Conservation (phyloP, 2,888 invertebrate genomes). For the Pristionchus exspectatus region DNA sequence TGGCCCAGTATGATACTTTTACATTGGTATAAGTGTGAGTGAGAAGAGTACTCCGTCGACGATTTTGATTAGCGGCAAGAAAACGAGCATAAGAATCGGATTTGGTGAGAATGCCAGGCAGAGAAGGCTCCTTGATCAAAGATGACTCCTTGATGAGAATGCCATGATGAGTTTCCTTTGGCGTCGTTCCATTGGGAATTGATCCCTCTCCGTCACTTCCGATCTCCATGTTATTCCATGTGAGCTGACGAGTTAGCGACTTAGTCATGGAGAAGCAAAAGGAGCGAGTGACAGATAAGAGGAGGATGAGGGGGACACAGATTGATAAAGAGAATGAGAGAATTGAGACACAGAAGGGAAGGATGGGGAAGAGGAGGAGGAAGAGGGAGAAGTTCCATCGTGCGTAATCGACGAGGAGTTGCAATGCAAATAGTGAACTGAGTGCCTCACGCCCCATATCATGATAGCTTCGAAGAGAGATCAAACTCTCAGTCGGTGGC, state of each 20-base stretch:
- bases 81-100: slow-evolving; percentile 42
- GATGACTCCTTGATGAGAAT: slow-evolving; percentile 23
- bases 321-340: slow-evolving; percentile 47
- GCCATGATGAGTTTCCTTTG: neutral
- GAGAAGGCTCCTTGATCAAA: slow-evolving; percentile 8
- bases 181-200: neutral
- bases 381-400: neutral
- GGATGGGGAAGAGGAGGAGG: neutral
- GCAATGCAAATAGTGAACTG: slow-evolving; percentile 51
- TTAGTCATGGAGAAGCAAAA: slow-evolving; percentile 42
- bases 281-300: slow-evolving; percentile 43
- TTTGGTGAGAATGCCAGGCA: slow-evolving; percentile 37
- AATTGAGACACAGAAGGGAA: slow-evolving; percentile 26
- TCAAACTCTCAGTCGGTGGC: slow-evolving; percentile 28
- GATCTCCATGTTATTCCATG: slow-evolving; percentile 50
- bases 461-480: neutral
- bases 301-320: slow-evolving; percentile 5
- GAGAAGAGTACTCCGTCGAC: slow-evolving; percentile 41
- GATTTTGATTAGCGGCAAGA: neutral
- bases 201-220: slow-evolving; percentile 13
- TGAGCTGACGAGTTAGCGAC: slow-evolving; percentile 46
- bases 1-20: slow-evolving; percentile 51
- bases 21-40: slow-evolving; percentile 53
- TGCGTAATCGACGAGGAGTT: neutral
- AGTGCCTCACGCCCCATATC: slow-evolving; percentile 22